These are phyloP conservation scores for Rapana venosa DNA, from an alignment of 2,888 invertebrate genomes.

Conservation along the genomic window DNA sequence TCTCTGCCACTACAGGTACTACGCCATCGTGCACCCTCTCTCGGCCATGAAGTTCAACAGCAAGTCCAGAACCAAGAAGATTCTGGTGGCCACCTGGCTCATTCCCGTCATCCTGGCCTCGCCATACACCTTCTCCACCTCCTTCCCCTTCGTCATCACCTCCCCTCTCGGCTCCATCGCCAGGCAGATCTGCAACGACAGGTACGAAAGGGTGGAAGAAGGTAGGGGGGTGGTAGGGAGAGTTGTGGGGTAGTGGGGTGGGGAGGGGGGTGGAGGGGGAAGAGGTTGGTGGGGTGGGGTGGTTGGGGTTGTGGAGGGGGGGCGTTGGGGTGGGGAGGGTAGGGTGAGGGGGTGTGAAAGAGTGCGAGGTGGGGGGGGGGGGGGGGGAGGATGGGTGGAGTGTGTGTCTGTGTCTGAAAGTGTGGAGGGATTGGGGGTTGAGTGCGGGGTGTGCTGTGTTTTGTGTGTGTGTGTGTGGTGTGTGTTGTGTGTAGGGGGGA, in stretches of 20 bases:
- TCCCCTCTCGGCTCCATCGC: conserved; percentile 77
- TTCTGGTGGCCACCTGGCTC: conserved; percentile 78
- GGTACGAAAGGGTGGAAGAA: conserved; percentile 61
- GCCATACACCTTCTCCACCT: conserved; percentile 66
- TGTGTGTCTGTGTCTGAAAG: no score
- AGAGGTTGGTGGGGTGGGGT: neutral
- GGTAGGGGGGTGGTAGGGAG: neutral
- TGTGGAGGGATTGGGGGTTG: neutral
- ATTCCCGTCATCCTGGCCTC: conserved; percentile 68
- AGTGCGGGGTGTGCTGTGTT: no score
- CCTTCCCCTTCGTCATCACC: conserved; percentile 66
- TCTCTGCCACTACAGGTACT: conserved; percentile 73
- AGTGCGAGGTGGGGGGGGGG: neutral
- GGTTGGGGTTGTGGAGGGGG: neutral
- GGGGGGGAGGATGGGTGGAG: neutral
- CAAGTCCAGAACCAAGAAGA: conserved; percentile 75
- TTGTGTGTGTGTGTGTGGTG: no score
- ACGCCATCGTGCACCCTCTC: conserved; percentile 79
- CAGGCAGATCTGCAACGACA: conserved; percentile 77
- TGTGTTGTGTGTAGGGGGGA: no score
- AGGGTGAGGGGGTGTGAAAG: neutral
- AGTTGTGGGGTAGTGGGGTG: neutral
- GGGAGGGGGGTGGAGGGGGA: neutral
- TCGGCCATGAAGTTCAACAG: conserved; percentile 76
- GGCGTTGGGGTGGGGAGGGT: neutral